Conservation (phyloP, 2,113 vertebrate genomes). For the Melanocharis versteri region DNA sequence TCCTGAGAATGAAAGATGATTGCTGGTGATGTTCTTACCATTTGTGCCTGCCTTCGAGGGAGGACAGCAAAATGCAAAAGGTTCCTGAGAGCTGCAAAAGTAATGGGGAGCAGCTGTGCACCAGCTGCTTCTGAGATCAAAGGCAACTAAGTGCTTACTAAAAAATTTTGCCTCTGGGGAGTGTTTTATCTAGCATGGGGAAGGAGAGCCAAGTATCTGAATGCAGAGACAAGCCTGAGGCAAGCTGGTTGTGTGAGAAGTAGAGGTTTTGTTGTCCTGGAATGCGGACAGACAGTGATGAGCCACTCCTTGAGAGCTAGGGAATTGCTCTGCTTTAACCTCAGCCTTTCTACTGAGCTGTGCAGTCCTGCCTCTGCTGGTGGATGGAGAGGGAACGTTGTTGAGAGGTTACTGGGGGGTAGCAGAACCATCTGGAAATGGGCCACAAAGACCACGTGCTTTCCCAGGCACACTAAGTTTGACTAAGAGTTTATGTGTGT, state of each 20-base stretch:
- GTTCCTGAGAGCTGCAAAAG: not conserved
- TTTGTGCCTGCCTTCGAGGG: not conserved
- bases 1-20: not conserved
- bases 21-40: not conserved
- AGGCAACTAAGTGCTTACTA: not conserved
- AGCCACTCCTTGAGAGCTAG: not conserved
- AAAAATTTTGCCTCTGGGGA: conserved; percentile 7
- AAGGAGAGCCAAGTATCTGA: not conserved
- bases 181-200: not conserved
- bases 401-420: not conserved
- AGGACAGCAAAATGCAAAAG: not conserved
- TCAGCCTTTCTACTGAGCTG: not conserved
- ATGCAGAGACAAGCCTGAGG: not conserved
- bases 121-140: conserved; percentile 42
- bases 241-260: not conserved
- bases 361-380: not conserved
- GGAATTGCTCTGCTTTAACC: not conserved
- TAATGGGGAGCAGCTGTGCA: conserved; percentile 32
- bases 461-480: not conserved
- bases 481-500: not conserved
- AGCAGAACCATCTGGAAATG: not conserved
- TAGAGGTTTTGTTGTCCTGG: not conserved
- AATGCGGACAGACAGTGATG: not conserved
- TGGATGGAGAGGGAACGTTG: not conserved
- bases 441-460: not conserved